These are phyloP conservation scores for Thalassoma bifasciatum DNA, from an alignment of 2,113 vertebrate genomes.

Conservation along the genomic window DNA sequence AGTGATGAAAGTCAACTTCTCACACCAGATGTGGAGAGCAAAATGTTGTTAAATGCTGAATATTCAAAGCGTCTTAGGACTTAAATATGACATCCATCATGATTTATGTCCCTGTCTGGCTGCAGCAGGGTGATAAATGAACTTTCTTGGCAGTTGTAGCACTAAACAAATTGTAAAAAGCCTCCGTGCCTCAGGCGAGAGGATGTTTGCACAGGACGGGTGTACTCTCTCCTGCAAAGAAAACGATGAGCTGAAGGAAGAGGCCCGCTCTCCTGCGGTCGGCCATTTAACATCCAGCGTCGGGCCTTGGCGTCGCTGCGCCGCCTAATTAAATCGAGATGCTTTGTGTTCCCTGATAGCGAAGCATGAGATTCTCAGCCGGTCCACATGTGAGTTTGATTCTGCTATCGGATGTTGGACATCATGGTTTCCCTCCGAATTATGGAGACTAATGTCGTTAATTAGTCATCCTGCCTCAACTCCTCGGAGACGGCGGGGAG, in stretches of 20 bases:
- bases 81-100: constrained; percentile 27
- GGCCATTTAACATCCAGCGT: neutral
- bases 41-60: constrained; percentile 40
- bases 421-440: constrained; percentile 39
- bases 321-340: constrained; percentile 44
- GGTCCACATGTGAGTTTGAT: constrained; percentile 64
- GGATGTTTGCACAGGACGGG: constrained; percentile 28
- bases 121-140: constrained; percentile 49
- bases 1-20: constrained; percentile 35
- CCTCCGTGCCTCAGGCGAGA: constrained; percentile 8
- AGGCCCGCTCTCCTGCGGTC: constrained; percentile 29
- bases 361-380: neutral
- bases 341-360: constrained; percentile 18
- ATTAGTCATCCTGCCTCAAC: constrained; percentile 57
- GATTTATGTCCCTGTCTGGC: constrained; percentile 45
- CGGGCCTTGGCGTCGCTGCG: constrained; percentile 8
- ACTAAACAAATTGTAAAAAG: constrained; percentile 52
- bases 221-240: constrained; percentile 15
- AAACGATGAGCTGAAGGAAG: constrained; percentile 16
- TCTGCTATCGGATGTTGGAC: constrained; percentile 51
- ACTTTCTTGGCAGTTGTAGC: constrained; percentile 39
- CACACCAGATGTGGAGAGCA: constrained; percentile 4
- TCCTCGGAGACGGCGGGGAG: constrained; percentile 35
- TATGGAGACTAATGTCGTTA: constrained; percentile 59
- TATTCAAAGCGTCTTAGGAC: constrained; percentile 46